Percentiles rank a stretch among this genome's conserved stretches.
phyloP scores from a whole-genome alignment of 2,113 vertebrate genomes.

The Channa maculata region DNA sequence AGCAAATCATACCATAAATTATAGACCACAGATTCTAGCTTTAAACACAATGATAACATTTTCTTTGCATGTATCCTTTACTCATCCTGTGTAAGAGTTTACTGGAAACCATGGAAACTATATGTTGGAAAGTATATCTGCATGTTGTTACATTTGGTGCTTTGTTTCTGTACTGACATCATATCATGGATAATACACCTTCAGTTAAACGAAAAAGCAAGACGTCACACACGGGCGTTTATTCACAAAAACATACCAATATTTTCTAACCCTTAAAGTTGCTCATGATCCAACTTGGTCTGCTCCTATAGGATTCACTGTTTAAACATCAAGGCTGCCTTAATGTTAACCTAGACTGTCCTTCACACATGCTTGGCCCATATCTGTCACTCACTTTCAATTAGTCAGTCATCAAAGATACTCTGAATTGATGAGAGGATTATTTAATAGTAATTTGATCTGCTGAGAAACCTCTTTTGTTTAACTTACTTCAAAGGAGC shows the following conservation, averaged over 20 bases:
- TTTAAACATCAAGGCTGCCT: constrained; percentile 22
- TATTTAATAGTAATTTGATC: constrained; percentile 36
- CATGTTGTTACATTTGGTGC: constrained; percentile 34
- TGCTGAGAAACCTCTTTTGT: constrained; percentile 25
- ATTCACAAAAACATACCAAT: neutral
- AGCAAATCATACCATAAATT: neutral
- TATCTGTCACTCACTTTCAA: constrained; percentile 47
- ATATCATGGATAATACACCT: constrained; percentile 26
- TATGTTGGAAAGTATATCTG: constrained; percentile 33
- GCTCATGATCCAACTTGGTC: too few species aligned
- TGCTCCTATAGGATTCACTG: constrained; percentile 14
- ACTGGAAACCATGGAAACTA: constrained; percentile 18
- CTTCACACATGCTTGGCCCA: constrained; percentile 41
- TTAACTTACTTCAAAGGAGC: constrained; percentile 52
- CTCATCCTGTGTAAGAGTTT: constrained; percentile 24
- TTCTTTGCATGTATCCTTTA: neutral
- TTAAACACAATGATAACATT: neutral
- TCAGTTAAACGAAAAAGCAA: constrained; percentile 21
- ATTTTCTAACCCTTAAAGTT: neutral
- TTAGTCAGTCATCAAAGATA: constrained; percentile 29
- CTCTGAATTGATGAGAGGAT: constrained; percentile 11
- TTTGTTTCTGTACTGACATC: constrained; percentile 20
- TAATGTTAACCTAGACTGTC: neutral
- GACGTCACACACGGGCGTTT: neutral
- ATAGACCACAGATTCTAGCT: neutral